phyloP scores from a whole-genome alignment of 35 echinoderm and acorn worm genomes.

The Holothuria glaberrima region DNA sequence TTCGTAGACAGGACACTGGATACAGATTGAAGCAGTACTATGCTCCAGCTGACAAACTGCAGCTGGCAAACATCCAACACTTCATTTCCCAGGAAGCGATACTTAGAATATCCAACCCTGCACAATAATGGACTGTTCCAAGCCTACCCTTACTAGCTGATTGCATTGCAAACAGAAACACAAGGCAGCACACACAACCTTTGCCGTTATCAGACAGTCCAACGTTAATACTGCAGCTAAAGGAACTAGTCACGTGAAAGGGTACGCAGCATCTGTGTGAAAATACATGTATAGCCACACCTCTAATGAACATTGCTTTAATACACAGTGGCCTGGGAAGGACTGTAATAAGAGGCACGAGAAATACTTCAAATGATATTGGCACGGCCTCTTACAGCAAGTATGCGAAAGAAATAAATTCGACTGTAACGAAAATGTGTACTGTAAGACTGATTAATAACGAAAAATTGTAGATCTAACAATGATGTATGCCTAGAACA shows the following conservation, averaged over 20 bases:
- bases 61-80: constrained; percentile 34
- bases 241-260: not conserved
- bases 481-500: too few relatives aligned
- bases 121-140: constrained; percentile 6
- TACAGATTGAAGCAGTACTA: too few relatives aligned
- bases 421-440: too few relatives aligned
- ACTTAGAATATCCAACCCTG: not conserved
- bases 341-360: not conserved
- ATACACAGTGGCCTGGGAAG: not conserved
- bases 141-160: constrained; percentile 34
- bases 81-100: constrained; percentile 28
- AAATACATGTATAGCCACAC: not conserved
- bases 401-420: too few relatives aligned
- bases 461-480: too few relatives aligned
- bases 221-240: not conserved
- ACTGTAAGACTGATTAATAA: too few relatives aligned
- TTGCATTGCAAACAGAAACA: constrained; percentile 35
- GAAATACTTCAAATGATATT: not conserved
- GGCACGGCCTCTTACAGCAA: not conserved
- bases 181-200: not conserved
- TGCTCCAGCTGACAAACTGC: not conserved
- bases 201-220: constrained; percentile 23
- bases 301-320: not conserved
- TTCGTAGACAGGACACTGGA: too few relatives aligned
- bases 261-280: not conserved